phyloP scores from a whole-genome alignment of 2,797 vertebrate species.

The Salarias fasciatus region DNA sequence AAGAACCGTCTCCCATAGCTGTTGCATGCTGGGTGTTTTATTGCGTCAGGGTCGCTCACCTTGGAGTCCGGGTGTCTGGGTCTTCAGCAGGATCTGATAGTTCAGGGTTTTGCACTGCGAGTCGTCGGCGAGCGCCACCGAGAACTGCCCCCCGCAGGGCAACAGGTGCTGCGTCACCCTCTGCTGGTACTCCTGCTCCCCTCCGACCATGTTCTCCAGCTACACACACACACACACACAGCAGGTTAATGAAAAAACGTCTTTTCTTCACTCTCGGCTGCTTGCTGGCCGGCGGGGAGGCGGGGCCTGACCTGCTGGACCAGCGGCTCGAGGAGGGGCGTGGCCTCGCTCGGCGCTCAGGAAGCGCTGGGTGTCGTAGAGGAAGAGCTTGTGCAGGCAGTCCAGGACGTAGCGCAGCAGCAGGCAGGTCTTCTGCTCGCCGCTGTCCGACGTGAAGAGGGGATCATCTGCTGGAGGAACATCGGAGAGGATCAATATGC shows the following conservation, averaged over 20 bases:
- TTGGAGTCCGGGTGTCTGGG: constrained; percentile 86
- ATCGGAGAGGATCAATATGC: too few relatives aligned
- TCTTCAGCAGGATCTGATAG: constrained; percentile 94
- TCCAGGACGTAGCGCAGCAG: constrained; percentile 85
- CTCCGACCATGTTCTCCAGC: constrained; percentile 92
- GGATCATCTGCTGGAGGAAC: background rate
- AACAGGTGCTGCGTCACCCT: constrained; percentile 86
- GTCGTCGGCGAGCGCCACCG: constrained; percentile 90
- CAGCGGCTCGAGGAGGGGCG: constrained; percentile 88
- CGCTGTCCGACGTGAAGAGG: constrained; percentile 69
- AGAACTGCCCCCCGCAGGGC: constrained; percentile 92
- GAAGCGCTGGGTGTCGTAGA: constrained; percentile 92
- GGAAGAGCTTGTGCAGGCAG: constrained; percentile 93
- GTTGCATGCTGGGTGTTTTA: too few relatives aligned
- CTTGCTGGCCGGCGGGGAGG: too few relatives aligned
- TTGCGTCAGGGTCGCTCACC: constrained; percentile 70
- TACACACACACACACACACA: constrained; percentile 46
- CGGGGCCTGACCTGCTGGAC: constrained; percentile 91
- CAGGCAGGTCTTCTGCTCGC: constrained; percentile 83
- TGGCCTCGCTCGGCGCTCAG: constrained; percentile 91
- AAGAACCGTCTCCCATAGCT: too few relatives aligned
- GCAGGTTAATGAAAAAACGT: too few relatives aligned
- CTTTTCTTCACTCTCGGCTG: too few relatives aligned
- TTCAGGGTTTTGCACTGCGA: constrained; percentile 94
- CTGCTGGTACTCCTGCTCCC: constrained; percentile 84